These are phyloP conservation scores for Apotomis betuletana DNA, from an alignment of 2,888 invertebrate species.

Conservation along the genomic window DNA sequence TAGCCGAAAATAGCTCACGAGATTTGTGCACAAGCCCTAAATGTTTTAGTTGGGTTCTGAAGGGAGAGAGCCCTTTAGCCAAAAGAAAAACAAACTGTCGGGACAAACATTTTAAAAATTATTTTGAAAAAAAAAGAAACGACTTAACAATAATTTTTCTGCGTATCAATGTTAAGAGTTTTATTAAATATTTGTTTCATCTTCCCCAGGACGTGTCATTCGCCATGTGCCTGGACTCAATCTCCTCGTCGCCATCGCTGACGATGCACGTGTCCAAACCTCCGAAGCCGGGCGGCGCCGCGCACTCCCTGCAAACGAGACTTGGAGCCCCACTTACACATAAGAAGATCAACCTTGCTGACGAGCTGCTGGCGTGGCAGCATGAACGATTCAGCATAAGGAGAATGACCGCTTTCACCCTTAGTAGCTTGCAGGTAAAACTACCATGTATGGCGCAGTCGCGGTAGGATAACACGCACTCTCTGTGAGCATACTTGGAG, in stretches of 20 bases:
- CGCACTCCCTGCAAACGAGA: constrained; percentile 85
- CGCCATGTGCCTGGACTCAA: constrained; percentile 94
- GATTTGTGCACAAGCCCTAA: no score
- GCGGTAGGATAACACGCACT: no score
- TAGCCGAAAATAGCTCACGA: no score
- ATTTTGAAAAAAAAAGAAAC: no score
- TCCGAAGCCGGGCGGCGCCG: constrained; percentile 92
- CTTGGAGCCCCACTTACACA: constrained; percentile 87
- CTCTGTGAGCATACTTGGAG: no score
- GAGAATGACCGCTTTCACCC: constrained; percentile 94
- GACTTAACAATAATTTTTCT: no score
- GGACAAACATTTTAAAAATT: no score
- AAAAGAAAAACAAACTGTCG: no score
- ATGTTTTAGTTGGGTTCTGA: no score
- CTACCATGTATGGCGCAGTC: no score
- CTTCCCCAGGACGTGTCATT: constrained; percentile 90
- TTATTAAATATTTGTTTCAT: background rate
- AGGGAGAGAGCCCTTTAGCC: no score
- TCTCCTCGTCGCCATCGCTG: constrained; percentile 86
- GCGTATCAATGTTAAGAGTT: no score
- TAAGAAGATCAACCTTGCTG: constrained; percentile 98
- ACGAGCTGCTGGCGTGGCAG: constrained; percentile 96
- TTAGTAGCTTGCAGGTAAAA: constrained; percentile 88
- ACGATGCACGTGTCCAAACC: constrained; percentile 98
- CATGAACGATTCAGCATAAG: constrained; percentile 98